A percentile compares a stretch with the other conserved stretches of the same genome.
phyloP scores from a whole-genome alignment of 2,797 vertebrate species.

The Eurystomus glaucurus region DNA sequence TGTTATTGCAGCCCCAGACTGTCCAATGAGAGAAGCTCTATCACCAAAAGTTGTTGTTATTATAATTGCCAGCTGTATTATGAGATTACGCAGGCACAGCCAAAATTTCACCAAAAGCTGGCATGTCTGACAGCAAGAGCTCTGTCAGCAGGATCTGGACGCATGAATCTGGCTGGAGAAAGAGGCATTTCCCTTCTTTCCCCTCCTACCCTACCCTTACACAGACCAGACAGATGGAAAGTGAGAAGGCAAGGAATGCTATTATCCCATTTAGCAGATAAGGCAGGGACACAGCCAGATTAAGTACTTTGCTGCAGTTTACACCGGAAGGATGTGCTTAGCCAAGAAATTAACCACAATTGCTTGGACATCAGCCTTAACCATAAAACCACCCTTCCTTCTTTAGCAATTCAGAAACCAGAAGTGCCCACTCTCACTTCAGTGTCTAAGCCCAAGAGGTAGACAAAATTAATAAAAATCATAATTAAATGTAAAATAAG shows the following conservation, averaged over 20 bases:
- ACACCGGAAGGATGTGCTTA: constrained; percentile 30
- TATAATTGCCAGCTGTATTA: neutral
- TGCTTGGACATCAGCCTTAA: constrained; percentile 18
- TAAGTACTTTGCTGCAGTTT: constrained; percentile 50
- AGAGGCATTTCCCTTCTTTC: neutral
- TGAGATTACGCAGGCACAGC: neutral
- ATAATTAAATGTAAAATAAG: constrained; percentile 33
- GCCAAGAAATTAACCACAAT: constrained; percentile 37
- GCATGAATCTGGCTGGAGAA: neutral
- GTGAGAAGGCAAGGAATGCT: constrained; percentile 12
- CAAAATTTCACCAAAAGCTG: constrained; percentile 12
- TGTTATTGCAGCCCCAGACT: neutral
- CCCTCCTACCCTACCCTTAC: neutral
- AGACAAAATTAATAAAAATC: constrained; percentile 9
- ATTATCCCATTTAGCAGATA: constrained; percentile 23
- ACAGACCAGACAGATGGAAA: constrained; percentile 10
- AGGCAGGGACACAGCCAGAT: neutral
- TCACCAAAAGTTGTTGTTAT: neutral
- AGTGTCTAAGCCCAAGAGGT: neutral
- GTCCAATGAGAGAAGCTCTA: neutral
- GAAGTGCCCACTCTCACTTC: neutral
- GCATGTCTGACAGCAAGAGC: neutral
- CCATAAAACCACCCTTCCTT: neutral
- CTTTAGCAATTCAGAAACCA: constrained; percentile 9
- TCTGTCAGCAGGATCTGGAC: constrained; percentile 6